Base-by-base conservation (phyloP, 2,113 vertebrate species). In the Lepisosteus osseus region DNA sequence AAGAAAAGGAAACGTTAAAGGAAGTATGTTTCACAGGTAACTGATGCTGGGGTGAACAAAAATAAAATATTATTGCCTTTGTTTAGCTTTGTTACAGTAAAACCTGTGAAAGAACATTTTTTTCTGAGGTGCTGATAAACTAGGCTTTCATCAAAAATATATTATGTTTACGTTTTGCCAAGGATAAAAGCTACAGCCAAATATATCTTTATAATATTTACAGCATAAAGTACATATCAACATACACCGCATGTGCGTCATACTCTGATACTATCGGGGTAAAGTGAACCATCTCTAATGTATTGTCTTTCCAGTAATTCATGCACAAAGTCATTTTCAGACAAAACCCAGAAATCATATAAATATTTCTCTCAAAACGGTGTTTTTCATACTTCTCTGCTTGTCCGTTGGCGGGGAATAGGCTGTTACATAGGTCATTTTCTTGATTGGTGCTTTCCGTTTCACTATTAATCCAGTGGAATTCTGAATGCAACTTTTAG, bases 41-140 rank as follows among this genome's bases (percentile, higher is more conserved):
- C 62, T 61, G 70, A 75, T 71, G 65, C 70, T 71, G 62, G 69
- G 65, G 56, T n/a, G 57, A 66, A 51, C 51, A 47, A 47, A 62
- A 59, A 61, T 66, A 75, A 42, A 55, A 62, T 51, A 75, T 75
- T 70, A 75, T 75, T 75, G 74, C 68, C 62, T 71, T 67, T 61
- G 56, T 70, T 67, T 44, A 65, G 44, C 51, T 47, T 68, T 45
- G 14, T 61, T 15, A 59, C 55, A 67, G 29, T 61, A 55, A 69
- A 54, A 75, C 59, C 63, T 61, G 70, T 78, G 78, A 73, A 83
- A 82, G 79, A 73, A 55, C 15, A 79, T 75, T 65, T 71, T 56
- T 62, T 78, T 51, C 47, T 51, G 47, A 51, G 47, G 47, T 78
- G 71, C 74, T 78, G 71, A 73, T 76, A 67, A 67, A 57, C 29